These are phyloP conservation scores for Acronicta alni DNA, from an alignment of 2,888 invertebrate genomes.

Conservation along the genomic window DNA sequence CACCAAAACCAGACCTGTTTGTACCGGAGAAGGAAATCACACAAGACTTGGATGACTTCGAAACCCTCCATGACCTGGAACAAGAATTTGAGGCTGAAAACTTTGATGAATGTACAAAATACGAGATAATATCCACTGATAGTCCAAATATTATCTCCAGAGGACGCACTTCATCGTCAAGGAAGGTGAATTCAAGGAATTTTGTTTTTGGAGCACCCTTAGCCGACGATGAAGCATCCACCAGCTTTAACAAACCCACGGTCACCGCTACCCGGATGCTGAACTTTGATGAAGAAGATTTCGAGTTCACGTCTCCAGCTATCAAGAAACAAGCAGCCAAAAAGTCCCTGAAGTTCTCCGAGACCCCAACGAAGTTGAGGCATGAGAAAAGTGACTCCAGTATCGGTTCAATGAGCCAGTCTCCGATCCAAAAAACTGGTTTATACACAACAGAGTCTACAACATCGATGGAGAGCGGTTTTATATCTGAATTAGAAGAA, in stretches of 20 bases:
- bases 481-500: constrained; percentile 84
- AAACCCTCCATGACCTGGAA: constrained; percentile 82
- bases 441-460: constrained; percentile 78
- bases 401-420: constrained; percentile 74
- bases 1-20: constrained; percentile 62
- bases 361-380: constrained; percentile 73
- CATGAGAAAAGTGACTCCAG: constrained; percentile 78
- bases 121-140: constrained; percentile 86
- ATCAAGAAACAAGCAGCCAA: constrained; percentile 76
- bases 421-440: constrained; percentile 63
- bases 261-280: constrained; percentile 75
- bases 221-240: constrained; percentile 78
- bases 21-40: constrained; percentile 72
- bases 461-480: constrained; percentile 83
- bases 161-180: constrained; percentile 68
- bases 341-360: constrained; percentile 79
- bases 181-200: constrained; percentile 76
- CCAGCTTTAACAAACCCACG: constrained; percentile 78
- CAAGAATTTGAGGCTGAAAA: constrained; percentile 82
- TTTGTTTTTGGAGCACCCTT: constrained; percentile 85
- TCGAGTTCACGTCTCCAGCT: constrained; percentile 82
- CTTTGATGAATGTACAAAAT: constrained; percentile 83
- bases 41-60: constrained; percentile 71
- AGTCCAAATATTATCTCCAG: constrained; percentile 84
- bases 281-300: constrained; percentile 81